Percentiles rank a stretch among this genome's conserved stretches.
Evolutionary conservation across 2,888 invertebrate species (phyloP).

Genomic region (Corythucha ciliata): DNA sequence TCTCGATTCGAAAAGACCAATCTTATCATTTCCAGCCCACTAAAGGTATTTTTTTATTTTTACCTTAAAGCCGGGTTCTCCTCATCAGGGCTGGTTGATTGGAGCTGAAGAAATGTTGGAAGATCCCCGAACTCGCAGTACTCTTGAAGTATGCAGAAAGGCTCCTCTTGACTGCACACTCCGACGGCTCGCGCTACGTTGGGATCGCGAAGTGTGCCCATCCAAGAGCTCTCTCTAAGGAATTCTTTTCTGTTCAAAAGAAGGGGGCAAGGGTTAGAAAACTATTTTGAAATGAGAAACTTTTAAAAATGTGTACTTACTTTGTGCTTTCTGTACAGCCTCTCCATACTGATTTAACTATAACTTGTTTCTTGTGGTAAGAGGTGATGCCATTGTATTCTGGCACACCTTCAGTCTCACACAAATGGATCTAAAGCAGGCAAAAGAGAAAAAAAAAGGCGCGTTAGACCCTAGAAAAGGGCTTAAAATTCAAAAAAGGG

Average conservation of each 20-base stretch:
- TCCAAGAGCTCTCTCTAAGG: conserved; percentile 74
- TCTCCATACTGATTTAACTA: conserved; percentile 67
- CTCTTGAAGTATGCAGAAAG: conserved; percentile 80
- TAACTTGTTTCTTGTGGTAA: conserved; percentile 60
- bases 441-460: not conserved
- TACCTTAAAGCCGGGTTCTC: conserved; percentile 35
- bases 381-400: conserved; percentile 56
- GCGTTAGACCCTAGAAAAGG: no score
- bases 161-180: conserved; percentile 68
- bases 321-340: conserved; percentile 58
- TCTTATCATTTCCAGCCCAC: not conserved
- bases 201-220: conserved; percentile 71
- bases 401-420: conserved; percentile 65
- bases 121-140: conserved; percentile 80
- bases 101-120: conserved; percentile 36
- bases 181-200: conserved; percentile 77
- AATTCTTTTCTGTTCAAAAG: conserved; percentile 61
- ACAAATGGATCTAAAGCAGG: conserved; percentile 55
- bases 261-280: conserved; percentile 17
- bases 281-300: not conserved
- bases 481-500: not conserved
- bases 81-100: conserved; percentile 29
- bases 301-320: conserved; percentile 42
- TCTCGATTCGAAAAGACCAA: not conserved
- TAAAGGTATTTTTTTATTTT: no score